These are phyloP conservation scores for Sinocyclocheilus grahami DNA, from an alignment of 2,113 vertebrate species.

Conservation along the genomic window DNA sequence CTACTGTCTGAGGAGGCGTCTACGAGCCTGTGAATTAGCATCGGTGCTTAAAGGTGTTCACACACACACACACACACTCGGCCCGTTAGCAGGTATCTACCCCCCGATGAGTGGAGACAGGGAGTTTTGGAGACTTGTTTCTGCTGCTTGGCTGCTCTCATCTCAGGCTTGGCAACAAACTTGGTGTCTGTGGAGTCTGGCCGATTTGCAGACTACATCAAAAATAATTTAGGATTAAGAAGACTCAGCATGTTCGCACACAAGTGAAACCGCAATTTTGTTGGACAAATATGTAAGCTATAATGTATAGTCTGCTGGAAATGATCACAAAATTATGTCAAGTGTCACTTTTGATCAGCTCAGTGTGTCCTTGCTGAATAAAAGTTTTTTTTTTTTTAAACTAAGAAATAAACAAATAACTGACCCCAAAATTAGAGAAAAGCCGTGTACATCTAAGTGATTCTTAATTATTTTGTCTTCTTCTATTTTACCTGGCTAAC, in stretches of 20 bases:
- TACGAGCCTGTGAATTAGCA: slow-evolving; percentile 32
- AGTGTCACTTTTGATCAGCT: neutral
- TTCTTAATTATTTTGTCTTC: neutral
- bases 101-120: slow-evolving; percentile 36
- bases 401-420: no score
- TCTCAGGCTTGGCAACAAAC: slow-evolving; percentile 50
- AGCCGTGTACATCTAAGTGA: neutral
- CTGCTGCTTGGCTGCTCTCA: slow-evolving; percentile 45
- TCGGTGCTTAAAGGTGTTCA: slow-evolving; percentile 22
- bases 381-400: neutral
- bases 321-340: no score
- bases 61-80: neutral
- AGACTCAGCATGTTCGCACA: neutral
- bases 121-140: slow-evolving; percentile 44
- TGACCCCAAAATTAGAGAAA: neutral
- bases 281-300: neutral
- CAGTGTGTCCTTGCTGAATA: neutral
- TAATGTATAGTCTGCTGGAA: no score
- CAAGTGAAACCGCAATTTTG: neutral
- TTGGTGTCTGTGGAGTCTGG: slow-evolving; percentile 41
- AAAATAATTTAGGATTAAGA: slow-evolving; percentile 25
- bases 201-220: slow-evolving; percentile 45
- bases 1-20: neutral
- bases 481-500: neutral
- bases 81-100: slow-evolving; percentile 29